These are phyloP conservation scores for Melanostoma scalare DNA, from an alignment of 2,888 invertebrate species.

Conservation along the genomic window DNA sequence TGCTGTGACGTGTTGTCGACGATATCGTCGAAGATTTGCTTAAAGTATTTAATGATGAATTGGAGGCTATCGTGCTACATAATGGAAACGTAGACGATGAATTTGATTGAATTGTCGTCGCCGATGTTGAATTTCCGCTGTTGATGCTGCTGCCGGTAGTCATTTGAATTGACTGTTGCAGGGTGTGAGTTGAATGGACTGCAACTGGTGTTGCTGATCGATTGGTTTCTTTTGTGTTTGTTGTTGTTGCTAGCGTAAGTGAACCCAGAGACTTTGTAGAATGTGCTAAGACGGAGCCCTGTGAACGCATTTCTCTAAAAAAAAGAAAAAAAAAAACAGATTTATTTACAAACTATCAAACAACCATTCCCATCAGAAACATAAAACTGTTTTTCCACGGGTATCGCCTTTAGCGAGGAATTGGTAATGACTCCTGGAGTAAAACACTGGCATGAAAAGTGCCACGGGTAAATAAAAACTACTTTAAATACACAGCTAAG, in stretches of 20 bases:
- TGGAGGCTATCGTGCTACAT: slow-evolving; percentile 51
- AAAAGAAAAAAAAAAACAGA: neutral
- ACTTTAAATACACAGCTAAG: too few relatives aligned
- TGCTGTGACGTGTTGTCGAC: slow-evolving; percentile 53
- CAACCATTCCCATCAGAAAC: neutral
- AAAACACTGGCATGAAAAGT: too few relatives aligned
- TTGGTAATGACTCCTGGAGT: too few relatives aligned
- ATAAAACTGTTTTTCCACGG: too few relatives aligned
- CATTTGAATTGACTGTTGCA: slow-evolving; percentile 51
- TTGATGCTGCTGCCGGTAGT: slow-evolving; percentile 58
- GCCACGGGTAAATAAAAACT: too few relatives aligned
- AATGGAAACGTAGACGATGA: slow-evolving; percentile 25
- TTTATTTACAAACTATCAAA: neutral
- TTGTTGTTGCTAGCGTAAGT: slow-evolving; percentile 23
- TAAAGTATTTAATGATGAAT: slow-evolving; percentile 34
- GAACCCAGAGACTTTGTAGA: slow-evolving; percentile 43
- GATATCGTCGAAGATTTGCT: slow-evolving; percentile 46
- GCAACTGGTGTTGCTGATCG: slow-evolving; percentile 41
- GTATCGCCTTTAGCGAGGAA: too few relatives aligned
- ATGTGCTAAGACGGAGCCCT: slow-evolving; percentile 36
- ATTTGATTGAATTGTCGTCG: slow-evolving; percentile 35
- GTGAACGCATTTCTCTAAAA: slow-evolving; percentile 64
- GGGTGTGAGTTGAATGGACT: slow-evolving; percentile 2
- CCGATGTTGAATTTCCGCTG: slow-evolving; percentile 15
- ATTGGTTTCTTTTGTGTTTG: slow-evolving; percentile 14